Percentiles rank a stretch among this genome's conserved stretches.
phyloP scores from a whole-genome alignment of 2,797 vertebrate species.

The Sus cebifrons region DNA sequence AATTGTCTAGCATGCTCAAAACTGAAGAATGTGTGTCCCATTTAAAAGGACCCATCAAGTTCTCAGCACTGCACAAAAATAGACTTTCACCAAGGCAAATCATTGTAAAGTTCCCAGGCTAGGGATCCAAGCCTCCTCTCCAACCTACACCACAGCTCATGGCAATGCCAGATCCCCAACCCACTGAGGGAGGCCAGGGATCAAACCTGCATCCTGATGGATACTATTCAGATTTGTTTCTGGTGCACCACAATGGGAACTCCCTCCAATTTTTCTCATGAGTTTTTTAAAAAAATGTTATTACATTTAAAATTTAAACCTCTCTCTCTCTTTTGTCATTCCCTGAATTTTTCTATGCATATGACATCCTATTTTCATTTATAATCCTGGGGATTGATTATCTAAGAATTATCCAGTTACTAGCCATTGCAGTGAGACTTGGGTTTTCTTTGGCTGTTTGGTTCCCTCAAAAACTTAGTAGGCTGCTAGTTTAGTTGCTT shows the following conservation, averaged over 20 bases:
- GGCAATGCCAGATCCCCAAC: too few species aligned
- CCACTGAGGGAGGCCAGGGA: too few species aligned
- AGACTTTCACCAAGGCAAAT: background rate
- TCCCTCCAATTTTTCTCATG: background rate
- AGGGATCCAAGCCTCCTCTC: too few species aligned
- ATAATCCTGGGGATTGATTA: background rate
- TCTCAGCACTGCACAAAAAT: background rate
- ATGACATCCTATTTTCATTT: background rate
- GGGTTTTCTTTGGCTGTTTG: background rate
- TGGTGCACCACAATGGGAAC: too few species aligned
- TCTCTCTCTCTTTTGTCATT: background rate
- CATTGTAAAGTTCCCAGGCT: too few species aligned
- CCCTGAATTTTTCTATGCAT: background rate
- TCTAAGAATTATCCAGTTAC: background rate
- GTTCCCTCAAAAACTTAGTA: background rate
- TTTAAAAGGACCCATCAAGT: conserved; percentile 39
- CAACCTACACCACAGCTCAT: too few species aligned
- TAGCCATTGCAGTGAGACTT: background rate
- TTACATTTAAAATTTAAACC: conserved; percentile 6
- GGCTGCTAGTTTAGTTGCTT: background rate
- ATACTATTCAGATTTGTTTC: too few species aligned
- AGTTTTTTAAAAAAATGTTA: background rate
- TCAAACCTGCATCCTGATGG: too few species aligned
- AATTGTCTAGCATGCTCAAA: background rate
- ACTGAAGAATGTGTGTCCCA: background rate